Base-by-base conservation (phyloP, 1,140 invertebrate genomes). In the Drosophila lini region DNA sequence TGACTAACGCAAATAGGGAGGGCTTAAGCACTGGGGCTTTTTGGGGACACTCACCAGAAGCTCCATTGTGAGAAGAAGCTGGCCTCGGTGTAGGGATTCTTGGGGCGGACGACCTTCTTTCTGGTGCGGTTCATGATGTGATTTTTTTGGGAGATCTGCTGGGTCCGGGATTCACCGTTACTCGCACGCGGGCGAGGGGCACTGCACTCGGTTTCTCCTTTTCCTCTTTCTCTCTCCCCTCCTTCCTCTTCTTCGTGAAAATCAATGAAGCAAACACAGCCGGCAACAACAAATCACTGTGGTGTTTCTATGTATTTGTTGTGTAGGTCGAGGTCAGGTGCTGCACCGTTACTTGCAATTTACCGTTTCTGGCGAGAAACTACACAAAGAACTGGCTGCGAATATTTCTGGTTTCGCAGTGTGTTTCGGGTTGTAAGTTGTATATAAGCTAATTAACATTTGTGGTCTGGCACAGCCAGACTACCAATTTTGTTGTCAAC, bases 21-120 rank as follows among this genome's bases (percentile, higher is more conserved):
- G 22, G 45, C n/a, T 25, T 34, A 32, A 5, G 50, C 7, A 36
- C 32, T 22, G 6, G 11, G 19, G 16, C 7, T 25, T 53, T 31
- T 22, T 7, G 44, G 22, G 47, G 9, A 36, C 11, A 65, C 91
- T 90, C 67, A 92, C 91, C 91, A 92, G 67, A 92, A 92, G 58
- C 73, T 92, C 85, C 88, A 92, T 55, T 78, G 74, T 74, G 91
- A 92, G 31, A 92, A 79, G 28, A 59, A 42, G 79, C 85, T 92
- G n/a, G 91, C 91, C 60, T 55, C 80, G 61, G 76, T 62, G 58
- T 78, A 91, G 32, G 91, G 88, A 82, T 91, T 92, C 73, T 88
- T 88, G 75, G 88, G 90, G 36, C 85, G 85, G 45, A 83, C 77
- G 22, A 88, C 52, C 52, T 91, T 91, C 61, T 77, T 90, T 73